phyloP scores from a whole-genome alignment of 2,888 invertebrate species.

The Aleiodes alternator region DNA sequence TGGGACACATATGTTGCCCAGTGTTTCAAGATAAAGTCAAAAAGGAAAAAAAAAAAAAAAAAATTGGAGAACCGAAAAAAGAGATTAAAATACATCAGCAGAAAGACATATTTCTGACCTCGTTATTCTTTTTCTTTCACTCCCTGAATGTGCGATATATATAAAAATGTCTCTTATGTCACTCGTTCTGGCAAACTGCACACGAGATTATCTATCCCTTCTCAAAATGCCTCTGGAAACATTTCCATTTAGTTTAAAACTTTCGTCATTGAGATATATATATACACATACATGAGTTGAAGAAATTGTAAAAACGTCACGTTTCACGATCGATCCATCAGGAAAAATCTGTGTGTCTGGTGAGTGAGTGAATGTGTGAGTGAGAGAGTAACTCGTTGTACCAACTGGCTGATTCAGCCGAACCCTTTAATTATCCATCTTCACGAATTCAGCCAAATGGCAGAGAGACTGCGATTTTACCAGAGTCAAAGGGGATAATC shows the following conservation, averaged over 20 bases:
- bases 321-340: constrained; percentile 36
- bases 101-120: constrained; percentile 36
- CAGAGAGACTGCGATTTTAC: constrained; percentile 37
- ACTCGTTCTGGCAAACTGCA: constrained; percentile 25
- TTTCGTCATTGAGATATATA: constrained; percentile 17
- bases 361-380: not conserved
- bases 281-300: not conserved
- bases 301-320: constrained; percentile 29
- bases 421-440: constrained; percentile 50
- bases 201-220: constrained; percentile 26
- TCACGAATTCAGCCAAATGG: constrained; percentile 32
- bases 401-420: constrained; percentile 37
- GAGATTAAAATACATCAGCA: constrained; percentile 9
- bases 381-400: not conserved
- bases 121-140: constrained; percentile 19
- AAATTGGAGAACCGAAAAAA: not conserved
- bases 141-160: constrained; percentile 7
- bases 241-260: constrained; percentile 5
- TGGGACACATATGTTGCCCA: constrained; percentile 25
- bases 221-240: constrained; percentile 1
- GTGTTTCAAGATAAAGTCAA: not conserved
- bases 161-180: constrained; percentile 36
- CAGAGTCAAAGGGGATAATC: constrained; percentile 49
- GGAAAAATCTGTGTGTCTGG: not conserved
- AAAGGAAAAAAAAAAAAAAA: constrained; percentile 3